Base-by-base conservation (phyloP, 1,140 invertebrate species). In the Drosophila lini region DNA sequence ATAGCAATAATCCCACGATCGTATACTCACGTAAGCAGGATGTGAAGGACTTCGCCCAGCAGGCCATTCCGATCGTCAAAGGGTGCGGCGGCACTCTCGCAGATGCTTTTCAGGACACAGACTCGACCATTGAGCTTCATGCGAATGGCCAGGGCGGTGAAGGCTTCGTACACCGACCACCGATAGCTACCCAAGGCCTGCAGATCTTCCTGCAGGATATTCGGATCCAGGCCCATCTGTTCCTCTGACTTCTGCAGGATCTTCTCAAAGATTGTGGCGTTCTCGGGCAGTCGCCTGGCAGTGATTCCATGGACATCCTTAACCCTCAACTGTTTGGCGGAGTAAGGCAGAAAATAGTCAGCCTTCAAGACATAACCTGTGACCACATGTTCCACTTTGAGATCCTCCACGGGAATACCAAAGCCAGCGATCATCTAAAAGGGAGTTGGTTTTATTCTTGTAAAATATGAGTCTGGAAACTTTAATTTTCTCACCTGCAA, bases 81-180 rank as follows among this genome's bases (percentile, higher is more conserved):
- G 63, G 95, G 95, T 25, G 94, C 93, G 60, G 94, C 93, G 0
- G 95, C 94, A n/a, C 94, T 94, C 91, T 96, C 96, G 81, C 96
- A 97, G 90, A 97, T 95, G 68, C 94, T 94, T 84, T 94, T 94
- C 56, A 96, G 93, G 60, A 96, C 92, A 91, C 96, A 96, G 61
- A 94, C 93, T 71, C 94, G 94, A 16, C 96, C 96, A 74, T 94
- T 93, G 64, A 94, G 93, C 11, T 95, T 94, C 91, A 94, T 94
- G 65, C 94, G 94, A n/a, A 56, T 45, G 3, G 79, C 85, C 48
- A 91, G 13, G 1, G 42, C 62, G 11, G 84, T 74, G 4, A 91
- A 78, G 10, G 63, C 74, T 42, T 83, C 76, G 47, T 91, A 91
- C 0, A 81, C 52, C 0, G 74, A 73, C 90, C 90, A 91, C 3